These are phyloP conservation scores for Hemiprocne comata DNA, from an alignment of 2,113 vertebrate species.

Conservation along the genomic window DNA sequence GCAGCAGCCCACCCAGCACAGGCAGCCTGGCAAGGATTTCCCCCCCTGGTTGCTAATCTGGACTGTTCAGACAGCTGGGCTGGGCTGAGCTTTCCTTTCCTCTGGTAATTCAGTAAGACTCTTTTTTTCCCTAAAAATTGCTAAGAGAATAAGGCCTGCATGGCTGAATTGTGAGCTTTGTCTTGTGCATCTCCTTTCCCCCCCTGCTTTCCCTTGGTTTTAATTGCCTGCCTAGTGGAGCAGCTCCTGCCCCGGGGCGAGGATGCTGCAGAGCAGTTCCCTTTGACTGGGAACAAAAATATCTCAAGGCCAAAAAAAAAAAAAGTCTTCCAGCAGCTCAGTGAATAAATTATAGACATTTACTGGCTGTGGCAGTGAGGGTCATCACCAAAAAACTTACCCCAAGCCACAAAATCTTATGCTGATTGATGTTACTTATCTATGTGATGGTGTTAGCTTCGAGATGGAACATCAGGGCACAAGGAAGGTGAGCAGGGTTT, in stretches of 20 bases:
- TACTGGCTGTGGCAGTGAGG: not conserved
- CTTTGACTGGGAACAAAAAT: not conserved
- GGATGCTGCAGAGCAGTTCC: not conserved
- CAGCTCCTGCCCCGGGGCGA: not conserved
- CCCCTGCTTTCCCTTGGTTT: not conserved
- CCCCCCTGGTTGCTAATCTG: not conserved
- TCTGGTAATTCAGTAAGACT: not conserved
- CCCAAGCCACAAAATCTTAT: accelerated
- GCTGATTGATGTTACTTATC: not conserved
- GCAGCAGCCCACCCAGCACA: not conserved
- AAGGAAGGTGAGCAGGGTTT: not conserved
- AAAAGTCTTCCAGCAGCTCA: not conserved
- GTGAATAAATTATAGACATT: not conserved
- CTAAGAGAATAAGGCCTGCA: not conserved
- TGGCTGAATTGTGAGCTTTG: not conserved
- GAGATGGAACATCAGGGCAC: accelerated
- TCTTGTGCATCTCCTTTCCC: not conserved
- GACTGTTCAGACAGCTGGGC: not conserved
- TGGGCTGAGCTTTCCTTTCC: not conserved
- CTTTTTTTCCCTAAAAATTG: not conserved
- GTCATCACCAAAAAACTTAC: not conserved
- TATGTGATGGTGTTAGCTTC: not conserved
- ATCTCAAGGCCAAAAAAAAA: not conserved
- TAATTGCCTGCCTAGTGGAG: not conserved
- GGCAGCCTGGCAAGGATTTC: not conserved